Conservation (phyloP, 2,888 invertebrate species). For the Tribolium freemani region DNA sequence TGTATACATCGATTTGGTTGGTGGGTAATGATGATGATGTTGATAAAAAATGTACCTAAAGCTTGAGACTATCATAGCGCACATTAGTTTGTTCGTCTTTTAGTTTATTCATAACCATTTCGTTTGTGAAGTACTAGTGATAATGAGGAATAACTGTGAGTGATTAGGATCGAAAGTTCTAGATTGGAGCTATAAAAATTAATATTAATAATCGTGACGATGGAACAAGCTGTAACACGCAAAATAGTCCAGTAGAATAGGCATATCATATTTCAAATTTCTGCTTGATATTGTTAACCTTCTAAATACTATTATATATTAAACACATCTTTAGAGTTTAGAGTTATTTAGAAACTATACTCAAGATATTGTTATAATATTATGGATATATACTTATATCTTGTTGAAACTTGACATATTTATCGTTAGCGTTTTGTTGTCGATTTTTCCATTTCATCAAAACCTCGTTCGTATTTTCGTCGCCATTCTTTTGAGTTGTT, state of each 20-base stretch:
- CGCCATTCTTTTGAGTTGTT: conserved; percentile 8
- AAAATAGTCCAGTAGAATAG: conserved; percentile 65
- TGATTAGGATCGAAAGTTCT: conserved; percentile 26
- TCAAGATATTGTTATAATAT: conserved; percentile 60
- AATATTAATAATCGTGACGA: conserved; percentile 31
- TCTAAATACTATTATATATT: conserved; percentile 52
- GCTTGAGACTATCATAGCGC: conserved; percentile 21
- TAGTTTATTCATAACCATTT: not conserved
- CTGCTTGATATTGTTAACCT: conserved; percentile 61
- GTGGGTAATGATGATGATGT: not conserved
- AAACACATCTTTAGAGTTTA: conserved; percentile 57
- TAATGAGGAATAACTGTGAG: conserved; percentile 10
- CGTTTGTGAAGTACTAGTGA: conserved; percentile 11
- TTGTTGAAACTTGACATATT: conserved; percentile 53
- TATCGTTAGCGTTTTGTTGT: conserved; percentile 39
- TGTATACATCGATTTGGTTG: conserved; percentile 25
- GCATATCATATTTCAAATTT: conserved; percentile 63
- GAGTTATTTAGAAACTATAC: conserved; percentile 56
- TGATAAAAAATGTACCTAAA: conserved; percentile 10
- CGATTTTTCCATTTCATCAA: conserved; percentile 22
- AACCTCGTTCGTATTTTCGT: conserved; percentile 10
- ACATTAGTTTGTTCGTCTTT: conserved; percentile 19
- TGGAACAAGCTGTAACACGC: conserved; percentile 45
- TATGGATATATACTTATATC: conserved; percentile 58
- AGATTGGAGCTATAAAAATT: conserved; percentile 17